phyloP scores from a whole-genome alignment of 2,888 invertebrate genomes.

The Lasioglossum morio region DNA sequence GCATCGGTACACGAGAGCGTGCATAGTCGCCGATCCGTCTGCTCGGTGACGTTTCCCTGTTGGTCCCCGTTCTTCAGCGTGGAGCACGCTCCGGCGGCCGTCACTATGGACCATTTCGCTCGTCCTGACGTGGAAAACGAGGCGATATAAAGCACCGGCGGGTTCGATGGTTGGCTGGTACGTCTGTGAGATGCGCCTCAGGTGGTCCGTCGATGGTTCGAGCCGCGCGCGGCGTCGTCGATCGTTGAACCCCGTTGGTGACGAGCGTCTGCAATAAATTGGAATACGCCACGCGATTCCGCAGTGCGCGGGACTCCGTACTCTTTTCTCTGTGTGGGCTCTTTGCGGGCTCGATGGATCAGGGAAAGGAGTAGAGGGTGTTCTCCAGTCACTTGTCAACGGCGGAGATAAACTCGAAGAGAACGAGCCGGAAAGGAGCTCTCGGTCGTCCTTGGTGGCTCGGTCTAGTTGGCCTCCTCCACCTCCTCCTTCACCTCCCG shows the following conservation, averaged over 20 bases:
- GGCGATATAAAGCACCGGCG: slow-evolving; percentile 69
- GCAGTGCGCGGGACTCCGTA: slow-evolving; percentile 9
- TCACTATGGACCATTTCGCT: slow-evolving; percentile 55
- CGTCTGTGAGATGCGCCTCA: slow-evolving; percentile 61
- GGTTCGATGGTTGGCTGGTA: slow-evolving; percentile 48
- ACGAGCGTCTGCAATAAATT: slow-evolving; percentile 74
- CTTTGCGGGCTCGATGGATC: slow-evolving; percentile 25
- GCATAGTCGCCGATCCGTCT: slow-evolving; percentile 66
- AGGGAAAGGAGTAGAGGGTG: slow-evolving; percentile 66
- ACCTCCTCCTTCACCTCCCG: neutral
- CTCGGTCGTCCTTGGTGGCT: slow-evolving; percentile 65
- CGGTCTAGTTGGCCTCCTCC: slow-evolving; percentile 60
- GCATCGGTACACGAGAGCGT: slow-evolving; percentile 32
- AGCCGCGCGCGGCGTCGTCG: slow-evolving; percentile 42
- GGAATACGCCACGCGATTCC: slow-evolving; percentile 73
- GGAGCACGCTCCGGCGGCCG: slow-evolving; percentile 33
- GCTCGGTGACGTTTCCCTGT: slow-evolving; percentile 53
- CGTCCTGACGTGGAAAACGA: slow-evolving; percentile 68
- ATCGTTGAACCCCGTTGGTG: slow-evolving; percentile 53
- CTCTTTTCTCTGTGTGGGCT: neutral
- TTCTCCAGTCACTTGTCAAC: slow-evolving; percentile 69
- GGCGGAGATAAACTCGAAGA: slow-evolving; percentile 61
- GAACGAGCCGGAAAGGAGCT: slow-evolving; percentile 42
- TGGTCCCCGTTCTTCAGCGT: slow-evolving; percentile 34
- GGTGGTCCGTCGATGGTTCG: slow-evolving; percentile 68